phyloP scores from a whole-genome alignment of 2,113 vertebrate species.

The Oceanites oceanicus region DNA sequence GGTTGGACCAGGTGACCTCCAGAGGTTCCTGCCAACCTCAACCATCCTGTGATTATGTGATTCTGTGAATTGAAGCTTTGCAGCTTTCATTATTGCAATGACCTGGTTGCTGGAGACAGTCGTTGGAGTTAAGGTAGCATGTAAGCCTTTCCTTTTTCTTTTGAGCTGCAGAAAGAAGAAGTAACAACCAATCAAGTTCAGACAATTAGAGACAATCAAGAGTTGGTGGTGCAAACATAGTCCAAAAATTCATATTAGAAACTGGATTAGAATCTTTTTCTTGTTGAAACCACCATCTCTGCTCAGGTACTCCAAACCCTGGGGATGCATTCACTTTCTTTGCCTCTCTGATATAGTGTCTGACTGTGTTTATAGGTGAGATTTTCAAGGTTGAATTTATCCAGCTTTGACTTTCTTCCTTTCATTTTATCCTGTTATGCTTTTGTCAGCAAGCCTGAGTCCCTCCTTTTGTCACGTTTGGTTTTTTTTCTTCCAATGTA shows the following conservation, averaged over 20 bases:
- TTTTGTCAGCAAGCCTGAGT: not conserved
- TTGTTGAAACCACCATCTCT: not conserved
- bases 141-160: not conserved
- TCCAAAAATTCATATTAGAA: not conserved
- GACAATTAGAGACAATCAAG: not conserved
- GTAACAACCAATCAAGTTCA: not conserved
- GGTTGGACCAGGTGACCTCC: not conserved
- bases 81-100: not conserved
- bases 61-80: not conserved
- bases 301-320: not conserved
- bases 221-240: not conserved
- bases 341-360: not conserved
- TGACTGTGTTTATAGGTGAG: not conserved
- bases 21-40: not conserved
- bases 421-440: not conserved
- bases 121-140: not conserved
- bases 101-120: not conserved
- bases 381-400: not conserved
- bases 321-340: not conserved
- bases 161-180: not conserved
- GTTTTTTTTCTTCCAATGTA: not conserved
- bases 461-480: not conserved
- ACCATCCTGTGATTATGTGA: not conserved
- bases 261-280: not conserved
- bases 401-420: not conserved